phyloP scores from a whole-genome alignment of 2,113 vertebrate species.

The Caranx melampygus region DNA sequence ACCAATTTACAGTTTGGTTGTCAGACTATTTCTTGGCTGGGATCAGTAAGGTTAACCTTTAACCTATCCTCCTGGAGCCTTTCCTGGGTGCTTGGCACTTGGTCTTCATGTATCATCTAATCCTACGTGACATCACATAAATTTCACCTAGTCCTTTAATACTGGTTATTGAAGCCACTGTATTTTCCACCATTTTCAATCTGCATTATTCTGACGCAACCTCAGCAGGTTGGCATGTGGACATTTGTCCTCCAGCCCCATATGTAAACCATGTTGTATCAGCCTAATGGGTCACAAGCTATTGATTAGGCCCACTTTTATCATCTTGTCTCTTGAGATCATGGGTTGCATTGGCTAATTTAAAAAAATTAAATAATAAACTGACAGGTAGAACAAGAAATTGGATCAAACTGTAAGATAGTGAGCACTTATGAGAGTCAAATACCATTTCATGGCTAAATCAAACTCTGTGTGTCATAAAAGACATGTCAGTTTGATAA shows the following conservation, averaged over 20 bases:
- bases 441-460: background rate
- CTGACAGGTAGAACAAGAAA: background rate
- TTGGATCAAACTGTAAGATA: background rate
- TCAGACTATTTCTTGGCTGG: background rate
- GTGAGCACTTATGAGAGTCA: background rate
- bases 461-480: background rate
- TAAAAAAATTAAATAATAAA: background rate
- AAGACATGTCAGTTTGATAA: background rate
- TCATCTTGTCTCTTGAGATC: background rate
- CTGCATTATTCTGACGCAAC: background rate
- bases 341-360: background rate
- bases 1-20: background rate
- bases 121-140: background rate
- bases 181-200: background rate
- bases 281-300: conserved; percentile 2
- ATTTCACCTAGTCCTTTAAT: background rate
- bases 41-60: background rate
- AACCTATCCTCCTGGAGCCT: background rate
- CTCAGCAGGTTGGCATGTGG: conserved; percentile 29
- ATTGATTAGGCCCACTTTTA: background rate
- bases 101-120: background rate
- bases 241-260: conserved; percentile 38
- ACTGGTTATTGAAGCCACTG: background rate
- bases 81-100: background rate
- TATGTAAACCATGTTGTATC: conserved; percentile 3